Conservation (phyloP, 2,797 vertebrate genomes). For the Rhynchonycteris naso region DNA sequence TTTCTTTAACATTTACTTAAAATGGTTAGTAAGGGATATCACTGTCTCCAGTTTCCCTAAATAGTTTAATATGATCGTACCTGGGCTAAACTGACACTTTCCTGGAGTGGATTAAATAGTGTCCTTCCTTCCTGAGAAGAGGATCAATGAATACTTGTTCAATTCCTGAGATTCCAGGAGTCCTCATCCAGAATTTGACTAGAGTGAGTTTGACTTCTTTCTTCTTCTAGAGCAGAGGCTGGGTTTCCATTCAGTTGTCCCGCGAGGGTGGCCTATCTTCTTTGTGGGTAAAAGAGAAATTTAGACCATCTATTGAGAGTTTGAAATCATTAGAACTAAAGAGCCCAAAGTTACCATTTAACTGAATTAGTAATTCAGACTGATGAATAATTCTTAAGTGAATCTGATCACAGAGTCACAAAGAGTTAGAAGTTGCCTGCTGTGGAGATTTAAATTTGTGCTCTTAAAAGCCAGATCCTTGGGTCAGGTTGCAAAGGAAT, state of each 20-base stretch:
- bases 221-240: not conserved
- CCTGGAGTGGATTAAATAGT: not conserved
- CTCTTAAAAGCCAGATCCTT: conserved; percentile 28
- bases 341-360: conserved; percentile 36
- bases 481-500: conserved; percentile 35
- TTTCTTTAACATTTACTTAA: conserved; percentile 4
- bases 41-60: not conserved
- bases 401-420: conserved; percentile 41
- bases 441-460: not conserved
- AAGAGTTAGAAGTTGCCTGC: conserved; percentile 9
- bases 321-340: conserved; percentile 7
- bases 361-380: conserved; percentile 56
- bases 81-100: not conserved
- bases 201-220: not conserved
- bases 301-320: not conserved
- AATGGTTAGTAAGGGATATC: not conserved
- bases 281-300: not conserved
- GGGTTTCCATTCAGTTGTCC: not conserved
- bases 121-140: not conserved
- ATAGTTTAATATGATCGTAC: not conserved
- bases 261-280: not conserved
- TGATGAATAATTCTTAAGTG: conserved; percentile 28
- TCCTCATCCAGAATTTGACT: not conserved
- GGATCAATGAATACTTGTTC: not conserved
- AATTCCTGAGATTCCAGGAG: not conserved